Conservation (phyloP, 2,888 invertebrate genomes). For the Eupeodes luniger region DNA sequence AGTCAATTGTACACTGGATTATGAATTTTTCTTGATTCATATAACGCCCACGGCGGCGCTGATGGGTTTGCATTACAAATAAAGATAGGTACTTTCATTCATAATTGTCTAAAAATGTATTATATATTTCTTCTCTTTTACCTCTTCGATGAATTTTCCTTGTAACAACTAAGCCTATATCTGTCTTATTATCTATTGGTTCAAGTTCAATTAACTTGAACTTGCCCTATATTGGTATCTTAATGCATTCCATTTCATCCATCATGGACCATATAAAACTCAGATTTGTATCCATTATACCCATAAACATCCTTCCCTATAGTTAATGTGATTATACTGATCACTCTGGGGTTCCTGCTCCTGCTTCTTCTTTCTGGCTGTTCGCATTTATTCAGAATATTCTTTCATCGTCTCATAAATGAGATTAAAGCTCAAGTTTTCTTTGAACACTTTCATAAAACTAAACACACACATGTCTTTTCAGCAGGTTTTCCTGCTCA, state of each 20-base stretch:
- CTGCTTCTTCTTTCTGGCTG: no score
- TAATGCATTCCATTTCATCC: conserved; percentile 14
- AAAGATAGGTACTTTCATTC: no score
- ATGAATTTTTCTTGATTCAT: conserved; percentile 45
- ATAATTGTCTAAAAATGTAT: no score
- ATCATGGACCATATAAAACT: conserved; percentile 33
- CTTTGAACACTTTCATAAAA: conserved; percentile 7
- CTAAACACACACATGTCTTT: conserved; percentile 4
- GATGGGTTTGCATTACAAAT: conserved; percentile 33
- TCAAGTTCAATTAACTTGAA: conserved; percentile 9
- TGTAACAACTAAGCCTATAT: no score
- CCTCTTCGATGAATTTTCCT: no score
- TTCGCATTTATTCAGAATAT: neutral
- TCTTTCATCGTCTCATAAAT: conserved; percentile 35
- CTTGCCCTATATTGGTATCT: neutral
- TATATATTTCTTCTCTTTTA: no score
- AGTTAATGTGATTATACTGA: conserved; percentile 58
- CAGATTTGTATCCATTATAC: conserved; percentile 51
- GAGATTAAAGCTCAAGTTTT: conserved; percentile 13
- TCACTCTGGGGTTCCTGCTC: conserved; percentile 19
- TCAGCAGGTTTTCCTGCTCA: neutral
- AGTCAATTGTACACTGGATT: conserved; percentile 32
- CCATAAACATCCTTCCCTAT: conserved; percentile 28
- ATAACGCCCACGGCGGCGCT: conserved; percentile 42
- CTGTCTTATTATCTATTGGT: no score